Conservation (phyloP, 2,888 invertebrate genomes). For the Brenthis hecate region DNA sequence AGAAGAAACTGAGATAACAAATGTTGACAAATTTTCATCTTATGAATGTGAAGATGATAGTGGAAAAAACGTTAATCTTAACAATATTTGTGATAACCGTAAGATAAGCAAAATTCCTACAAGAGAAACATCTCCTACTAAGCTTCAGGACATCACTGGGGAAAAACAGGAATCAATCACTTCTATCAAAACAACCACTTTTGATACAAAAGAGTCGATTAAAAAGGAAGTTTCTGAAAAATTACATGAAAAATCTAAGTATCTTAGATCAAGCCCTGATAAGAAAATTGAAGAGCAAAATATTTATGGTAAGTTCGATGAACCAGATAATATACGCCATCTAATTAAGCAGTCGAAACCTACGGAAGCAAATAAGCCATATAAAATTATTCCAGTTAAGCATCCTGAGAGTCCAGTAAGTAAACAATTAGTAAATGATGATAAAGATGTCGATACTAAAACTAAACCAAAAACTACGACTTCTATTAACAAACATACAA, state of each 20-base stretch:
- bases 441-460: not conserved
- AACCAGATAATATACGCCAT: not conserved
- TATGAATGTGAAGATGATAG: constrained; percentile 51
- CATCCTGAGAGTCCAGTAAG: not conserved
- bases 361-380: not conserved
- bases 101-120: constrained; percentile 28
- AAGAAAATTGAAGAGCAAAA: constrained; percentile 22
- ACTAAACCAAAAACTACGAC: not conserved
- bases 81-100: constrained; percentile 14
- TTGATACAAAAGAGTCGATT: constrained; percentile 37
- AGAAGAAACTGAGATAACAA: constrained; percentile 42
- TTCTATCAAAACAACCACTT: constrained; percentile 44
- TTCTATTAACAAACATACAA: constrained; percentile 8
- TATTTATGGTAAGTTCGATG: not conserved
- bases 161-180: constrained; percentile 3
- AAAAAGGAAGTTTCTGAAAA: constrained; percentile 3
- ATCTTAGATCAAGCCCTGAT: constrained; percentile 33
- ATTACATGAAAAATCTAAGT: not conserved
- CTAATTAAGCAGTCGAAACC: not conserved
- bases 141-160: constrained; percentile 28
- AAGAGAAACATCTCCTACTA: constrained; percentile 34
- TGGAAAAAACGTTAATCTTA: constrained; percentile 41
- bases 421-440: not conserved
- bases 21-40: constrained; percentile 51
- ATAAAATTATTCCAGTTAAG: not conserved